Conservation (phyloP, 2,888 invertebrate species). For the Hipparchia sbordonii region DNA sequence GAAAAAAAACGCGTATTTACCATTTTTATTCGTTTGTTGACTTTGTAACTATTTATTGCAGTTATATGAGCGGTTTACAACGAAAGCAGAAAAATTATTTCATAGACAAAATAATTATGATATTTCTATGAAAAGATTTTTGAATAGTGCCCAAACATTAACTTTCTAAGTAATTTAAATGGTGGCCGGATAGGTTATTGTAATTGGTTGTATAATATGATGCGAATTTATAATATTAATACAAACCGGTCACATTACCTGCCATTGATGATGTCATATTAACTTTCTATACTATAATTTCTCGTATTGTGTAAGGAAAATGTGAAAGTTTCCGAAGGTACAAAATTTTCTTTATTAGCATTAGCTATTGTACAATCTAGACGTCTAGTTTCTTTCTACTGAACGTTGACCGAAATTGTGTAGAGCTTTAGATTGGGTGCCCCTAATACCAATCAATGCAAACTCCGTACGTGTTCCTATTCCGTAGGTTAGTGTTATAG, state of each 20-base stretch:
- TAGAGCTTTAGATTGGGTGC: slow-evolving; percentile 32
- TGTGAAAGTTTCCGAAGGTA: background rate
- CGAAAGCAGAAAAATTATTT: background rate
- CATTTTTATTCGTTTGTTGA: slow-evolving; percentile 53
- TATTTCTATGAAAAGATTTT: too few relatives aligned
- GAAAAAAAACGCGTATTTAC: slow-evolving; percentile 54
- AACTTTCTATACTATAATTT: too few relatives aligned
- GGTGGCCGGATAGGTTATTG: too few relatives aligned
- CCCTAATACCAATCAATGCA: slow-evolving; percentile 41
- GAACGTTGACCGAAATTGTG: slow-evolving; percentile 17
- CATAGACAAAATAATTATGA: too few relatives aligned
- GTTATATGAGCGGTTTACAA: background rate
- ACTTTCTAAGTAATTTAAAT: too few relatives aligned
- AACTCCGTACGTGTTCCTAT: slow-evolving; percentile 43
- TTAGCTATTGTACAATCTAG: background rate
- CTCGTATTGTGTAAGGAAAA: too few relatives aligned
- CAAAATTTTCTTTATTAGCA: background rate
- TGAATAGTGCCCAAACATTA: too few relatives aligned
- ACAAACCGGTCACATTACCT: too few relatives aligned
- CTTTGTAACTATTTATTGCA: slow-evolving; percentile 61
- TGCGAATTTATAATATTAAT: too few relatives aligned
- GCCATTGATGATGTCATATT: too few relatives aligned
- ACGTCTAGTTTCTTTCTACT: slow-evolving; percentile 1
- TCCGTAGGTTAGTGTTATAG: slow-evolving; percentile 41
- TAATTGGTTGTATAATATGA: too few relatives aligned